Conservation (phyloP, 2,888 invertebrate species). For the Melanchra persicariae region DNA sequence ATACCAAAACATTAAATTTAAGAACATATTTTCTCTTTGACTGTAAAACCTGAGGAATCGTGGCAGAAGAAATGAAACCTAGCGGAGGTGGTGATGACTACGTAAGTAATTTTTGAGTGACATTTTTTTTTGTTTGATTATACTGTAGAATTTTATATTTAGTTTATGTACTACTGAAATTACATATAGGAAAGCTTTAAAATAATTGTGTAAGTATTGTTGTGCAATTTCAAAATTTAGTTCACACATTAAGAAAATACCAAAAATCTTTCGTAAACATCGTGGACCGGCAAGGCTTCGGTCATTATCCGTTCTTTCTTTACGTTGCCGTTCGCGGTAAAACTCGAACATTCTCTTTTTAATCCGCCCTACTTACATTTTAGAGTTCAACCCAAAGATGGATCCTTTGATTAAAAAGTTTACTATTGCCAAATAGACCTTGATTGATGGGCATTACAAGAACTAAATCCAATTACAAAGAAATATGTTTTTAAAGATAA, state of each 20-base stretch:
- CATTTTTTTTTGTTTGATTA: background rate
- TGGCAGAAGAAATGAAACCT: conserved; percentile 80
- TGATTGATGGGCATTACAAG: no score
- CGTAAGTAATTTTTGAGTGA: conserved; percentile 74
- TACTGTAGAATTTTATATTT: background rate
- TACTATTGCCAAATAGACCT: background rate
- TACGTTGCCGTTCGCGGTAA: background rate
- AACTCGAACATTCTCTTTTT: conserved; percentile 6
- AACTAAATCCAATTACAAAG: no score
- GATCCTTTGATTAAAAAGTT: background rate
- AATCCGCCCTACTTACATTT: background rate
- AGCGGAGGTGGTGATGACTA: conserved; percentile 85
- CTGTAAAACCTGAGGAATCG: conserved; percentile 16
- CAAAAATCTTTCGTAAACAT: conserved; percentile 21
- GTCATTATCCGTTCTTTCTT: conserved; percentile 10
- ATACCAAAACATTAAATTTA: background rate
- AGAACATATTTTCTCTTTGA: background rate
- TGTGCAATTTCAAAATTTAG: background rate
- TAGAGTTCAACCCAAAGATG: background rate
- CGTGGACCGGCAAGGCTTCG: conserved; percentile 46
- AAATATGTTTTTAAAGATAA: background rate
- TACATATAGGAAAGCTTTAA: background rate
- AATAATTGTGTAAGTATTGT: background rate
- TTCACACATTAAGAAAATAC: background rate
- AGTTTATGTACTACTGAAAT: background rate